Base-by-base conservation (phyloP, 2,113 vertebrate genomes). In the Monopterus albus region DNA sequence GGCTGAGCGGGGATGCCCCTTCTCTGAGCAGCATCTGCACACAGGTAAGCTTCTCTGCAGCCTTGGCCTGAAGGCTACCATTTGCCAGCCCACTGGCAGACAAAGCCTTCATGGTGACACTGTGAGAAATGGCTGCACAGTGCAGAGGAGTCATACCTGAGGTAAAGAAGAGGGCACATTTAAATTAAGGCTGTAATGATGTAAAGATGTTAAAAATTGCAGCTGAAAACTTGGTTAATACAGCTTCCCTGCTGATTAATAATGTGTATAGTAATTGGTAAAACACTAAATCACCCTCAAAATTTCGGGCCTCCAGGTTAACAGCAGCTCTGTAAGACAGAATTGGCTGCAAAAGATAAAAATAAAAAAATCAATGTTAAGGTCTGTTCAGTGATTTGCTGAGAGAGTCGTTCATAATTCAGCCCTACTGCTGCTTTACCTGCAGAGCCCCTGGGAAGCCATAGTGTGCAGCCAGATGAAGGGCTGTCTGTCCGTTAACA, bases 91-190 rank as follows among this genome's bases (percentile, higher is more conserved):
- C 70, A 13, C 64, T 47, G 51, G 88, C 0, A 11, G 57, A 82
- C 40, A 90, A 35, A 6, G 88, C 87, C 72, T 92, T 92, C 85
- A 92, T 82, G n/a, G 91, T 93, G 45, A 78, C 66, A 2, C 94
- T 93, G 84, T 96, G 94, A 26, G 95, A 94, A 60, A 96, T 92
- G 60, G 94, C 92, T 11, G 95, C 96, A 50, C 95, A 95, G 86
- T 97, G 95, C 47, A 97, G 90, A 0, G 96, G 93, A 2, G 95
- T 96, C 81, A 96, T 93, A 31, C 96, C 96, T 96, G 42, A 57
- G 45, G 33, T 15, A 43, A 64, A 31, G 26, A 76, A 15, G 17
- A 42, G 25, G n/a, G 20, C 13, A 36, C 31, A 18, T 9, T 11
- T 15, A 18, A 51, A 36, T n/a, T 25, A 14, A 38, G 14, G 7